Evolutionary conservation across 2,113 vertebrate genomes (phyloP).

Genomic region (Cardinalis cardinalis): DNA sequence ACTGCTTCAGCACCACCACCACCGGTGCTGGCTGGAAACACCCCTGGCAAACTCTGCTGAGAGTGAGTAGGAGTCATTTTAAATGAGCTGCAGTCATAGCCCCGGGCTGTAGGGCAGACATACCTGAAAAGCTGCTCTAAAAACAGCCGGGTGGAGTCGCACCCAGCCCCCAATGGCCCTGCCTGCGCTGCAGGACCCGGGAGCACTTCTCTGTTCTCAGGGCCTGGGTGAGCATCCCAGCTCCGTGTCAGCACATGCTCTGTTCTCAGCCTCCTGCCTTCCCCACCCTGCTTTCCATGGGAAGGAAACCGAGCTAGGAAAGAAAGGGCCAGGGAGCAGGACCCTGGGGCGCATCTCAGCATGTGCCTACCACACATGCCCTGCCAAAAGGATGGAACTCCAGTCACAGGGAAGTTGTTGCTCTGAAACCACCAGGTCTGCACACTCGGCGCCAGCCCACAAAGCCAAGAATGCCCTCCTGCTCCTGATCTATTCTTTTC

Average conservation of each 20-base stretch:
- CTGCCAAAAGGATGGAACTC: rapidly evolving
- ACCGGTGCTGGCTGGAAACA: not conserved
- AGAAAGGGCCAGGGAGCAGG: not conserved
- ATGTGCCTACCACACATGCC: not conserved
- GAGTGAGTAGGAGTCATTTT: slow-evolving; percentile 13
- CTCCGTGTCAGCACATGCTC: slow-evolving; percentile 11
- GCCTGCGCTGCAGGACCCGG: not conserved
- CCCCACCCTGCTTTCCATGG: not conserved
- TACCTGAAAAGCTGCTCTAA: slow-evolving; percentile 28
- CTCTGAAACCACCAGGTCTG: not conserved
- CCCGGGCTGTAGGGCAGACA: slow-evolving; percentile 30
- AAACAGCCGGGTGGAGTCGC: not conserved
- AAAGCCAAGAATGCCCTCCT: not conserved
- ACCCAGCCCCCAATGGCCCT: not conserved
- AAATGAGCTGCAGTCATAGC: slow-evolving; percentile 10
- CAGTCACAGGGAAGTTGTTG: not conserved
- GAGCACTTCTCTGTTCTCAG: not conserved
- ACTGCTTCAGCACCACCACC: not conserved
- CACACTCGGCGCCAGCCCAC: not conserved
- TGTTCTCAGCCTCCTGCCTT: not conserved
- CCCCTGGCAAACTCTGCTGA: not conserved
- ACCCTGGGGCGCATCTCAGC: not conserved
- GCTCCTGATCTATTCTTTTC: not conserved
- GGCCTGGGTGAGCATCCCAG: not conserved
- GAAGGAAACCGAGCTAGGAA: not conserved